Base-by-base conservation (phyloP, 2,797 vertebrate genomes). In the Morus bassanus region DNA sequence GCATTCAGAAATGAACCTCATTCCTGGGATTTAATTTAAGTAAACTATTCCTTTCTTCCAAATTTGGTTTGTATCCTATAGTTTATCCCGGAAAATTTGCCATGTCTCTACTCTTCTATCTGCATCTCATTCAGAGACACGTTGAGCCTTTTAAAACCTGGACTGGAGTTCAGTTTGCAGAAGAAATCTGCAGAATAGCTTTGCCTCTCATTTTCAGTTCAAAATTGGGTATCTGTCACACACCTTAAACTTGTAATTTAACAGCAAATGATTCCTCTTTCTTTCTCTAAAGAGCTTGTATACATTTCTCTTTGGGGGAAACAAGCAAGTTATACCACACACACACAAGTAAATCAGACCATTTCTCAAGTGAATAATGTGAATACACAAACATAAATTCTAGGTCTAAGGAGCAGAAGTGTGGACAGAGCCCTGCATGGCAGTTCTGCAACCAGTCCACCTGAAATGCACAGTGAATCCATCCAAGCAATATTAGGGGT, bases 181-280 rank as follows among this genome's bases (percentile, higher is more conserved):
- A 75, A 88, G 30, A 91, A 90, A 88, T 92, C 77, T 93, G 70
- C 64, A 83, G 37, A 95, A 95, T 2, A 93, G 68, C n/a, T 93
- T 92, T 89, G 67, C 65, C 75, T 91, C 60, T 94, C 68, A 27
- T 72, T 88, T 67, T 19, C 57, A 87, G 37, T 89, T 89, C 70
- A 76, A 92, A 93, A 75, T 14, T n/a, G 18, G 37, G 57, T 68
- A 37, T 63, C 88, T 90, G 74, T 83, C 86, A 77, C 74, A 83
- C 53, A 72, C 51, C 77, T 93, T 75, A 77, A 93, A 91, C 37
- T 54, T 56, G 8, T 45, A 35, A 11, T 45, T 48, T 48, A 73
- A 83, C 13, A 88, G 78, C 37, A 80, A 95, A 53, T 11, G 23
- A 92, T 80, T 94, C 64, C n/a, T 73, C 46, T 39, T 69, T 45